These are phyloP conservation scores for Mustelus asterias DNA, from an alignment of 2,113 vertebrate species.

Conservation along the genomic window DNA sequence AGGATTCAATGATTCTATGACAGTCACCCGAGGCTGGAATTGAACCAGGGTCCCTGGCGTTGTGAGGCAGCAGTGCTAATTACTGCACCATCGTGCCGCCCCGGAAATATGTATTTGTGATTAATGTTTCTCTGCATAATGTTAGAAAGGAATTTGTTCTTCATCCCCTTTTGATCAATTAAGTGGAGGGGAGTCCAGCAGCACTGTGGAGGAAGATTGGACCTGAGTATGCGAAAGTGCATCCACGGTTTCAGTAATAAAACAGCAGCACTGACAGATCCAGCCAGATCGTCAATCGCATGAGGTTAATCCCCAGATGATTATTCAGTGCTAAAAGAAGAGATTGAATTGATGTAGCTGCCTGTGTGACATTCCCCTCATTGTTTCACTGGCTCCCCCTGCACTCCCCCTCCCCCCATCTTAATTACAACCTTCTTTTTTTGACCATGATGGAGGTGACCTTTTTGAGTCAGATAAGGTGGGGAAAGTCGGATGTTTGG, in stretches of 20 bases:
- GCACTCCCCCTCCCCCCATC: neutral
- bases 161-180: neutral
- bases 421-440: neutral
- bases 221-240: neutral
- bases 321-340: neutral
- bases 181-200: neutral
- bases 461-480: conserved; percentile 7
- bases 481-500: neutral
- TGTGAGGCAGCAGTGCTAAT: no score
- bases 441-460: conserved; percentile 7
- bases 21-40: no score
- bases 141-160: neutral
- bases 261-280: neutral
- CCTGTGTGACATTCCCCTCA: neutral
- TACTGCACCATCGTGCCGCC: no score
- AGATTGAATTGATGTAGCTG: neutral
- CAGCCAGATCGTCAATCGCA: neutral
- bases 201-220: neutral
- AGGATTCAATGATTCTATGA: no score
- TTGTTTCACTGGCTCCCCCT: neutral
- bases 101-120: neutral
- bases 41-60: no score
- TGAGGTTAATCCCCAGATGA: neutral
- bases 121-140: neutral
- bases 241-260: neutral